Percentiles rank a stretch among this genome's conserved stretches.
Conservation (phyloP, 2,797 vertebrate genomes). For the Chromobotia macracanthus region DNA sequence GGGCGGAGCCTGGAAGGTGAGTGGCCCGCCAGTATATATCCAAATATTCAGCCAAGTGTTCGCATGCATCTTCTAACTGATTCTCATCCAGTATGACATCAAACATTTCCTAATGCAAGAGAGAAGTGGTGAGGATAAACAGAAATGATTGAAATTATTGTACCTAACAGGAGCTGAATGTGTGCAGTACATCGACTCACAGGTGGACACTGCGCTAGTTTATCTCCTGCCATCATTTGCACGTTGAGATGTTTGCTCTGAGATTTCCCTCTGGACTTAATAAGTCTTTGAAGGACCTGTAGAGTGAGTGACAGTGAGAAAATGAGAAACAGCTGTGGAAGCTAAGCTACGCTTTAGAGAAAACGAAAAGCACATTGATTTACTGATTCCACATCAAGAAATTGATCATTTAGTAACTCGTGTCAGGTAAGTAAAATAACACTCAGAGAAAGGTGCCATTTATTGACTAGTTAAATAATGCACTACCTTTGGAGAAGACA, state of each 20-base stretch:
- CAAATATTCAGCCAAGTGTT: constrained; percentile 92
- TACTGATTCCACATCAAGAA: not conserved
- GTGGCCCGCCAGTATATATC: constrained; percentile 95
- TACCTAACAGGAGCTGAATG: not conserved
- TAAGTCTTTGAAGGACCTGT: constrained; percentile 91
- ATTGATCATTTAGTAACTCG: not conserved
- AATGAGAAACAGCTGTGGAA: not conserved
- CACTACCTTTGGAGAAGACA: constrained; percentile 92
- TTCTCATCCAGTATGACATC: constrained; percentile 96
- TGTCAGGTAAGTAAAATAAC: not conserved
- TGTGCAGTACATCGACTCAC: constrained; percentile 69
- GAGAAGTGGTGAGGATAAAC: not conserved
- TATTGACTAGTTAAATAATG: not conserved
- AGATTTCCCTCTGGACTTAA: constrained; percentile 94
- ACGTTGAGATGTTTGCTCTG: constrained; percentile 97
- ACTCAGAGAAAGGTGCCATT: no score
- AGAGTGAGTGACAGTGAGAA: constrained; percentile 15
- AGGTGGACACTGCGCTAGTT: constrained; percentile 92
- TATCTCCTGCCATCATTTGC: constrained; percentile 97
- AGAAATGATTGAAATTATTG: not conserved
- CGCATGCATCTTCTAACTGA: constrained; percentile 94
- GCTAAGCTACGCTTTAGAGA: not conserved
- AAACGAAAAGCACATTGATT: not conserved
- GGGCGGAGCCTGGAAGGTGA: constrained; percentile 83
- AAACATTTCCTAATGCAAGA: constrained; percentile 85